Evolutionary conservation across 2,888 invertebrate species (phyloP), one percentile per base, ranked within the genome.

Genomic region (Horisme vitalbata): DNA sequence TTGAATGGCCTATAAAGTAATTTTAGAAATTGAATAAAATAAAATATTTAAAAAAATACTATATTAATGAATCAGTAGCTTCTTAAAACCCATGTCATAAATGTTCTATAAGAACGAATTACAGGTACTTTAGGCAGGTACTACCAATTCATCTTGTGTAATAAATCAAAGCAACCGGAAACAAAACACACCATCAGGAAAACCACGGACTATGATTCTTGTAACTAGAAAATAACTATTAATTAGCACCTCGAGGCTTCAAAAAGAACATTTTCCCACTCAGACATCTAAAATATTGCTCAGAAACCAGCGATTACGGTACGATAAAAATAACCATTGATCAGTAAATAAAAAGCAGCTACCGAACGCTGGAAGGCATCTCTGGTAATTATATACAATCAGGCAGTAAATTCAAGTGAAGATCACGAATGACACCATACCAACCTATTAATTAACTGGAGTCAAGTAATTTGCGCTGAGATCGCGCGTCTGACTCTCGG

Each of bases 391-490:
- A 64, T 41, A 61, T 37, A 41, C 41, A 45, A 45, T 38, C 47
- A 41, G 21, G 32, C 33, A 26, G 50, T 61, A 60, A 59, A 60
- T 61, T 57, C 52, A 41, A 53, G 45, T 39, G 45, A 31, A 45
- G 50, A 55, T 55, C 52, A 50, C 52, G 55, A 57, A 51, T 60
- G 52, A 56, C 60, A 57, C 46, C n/a, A 58, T 41, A 52, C 41
- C 41, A 41, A 49, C 45, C 50, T 53, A 55, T 52, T 55, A 57
- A 60, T 61, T 55, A 57, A 41, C 20, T 30, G 26, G 46, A 45
- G 33, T 49, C 41, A 36, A 38, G 45, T 44, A 52, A 53, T 56
- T 53, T 52, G 39, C 41, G 47, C 21, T 24, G 32, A 35, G 35
- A 28, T 49, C 38, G 31, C 46, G 31, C 41, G 20, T 15, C 13